Evolutionary conservation across 1,140 invertebrate genomes (phyloP), one percentile per base, ranked within the genome.

Genomic region (Halictus rubicundus): DNA sequence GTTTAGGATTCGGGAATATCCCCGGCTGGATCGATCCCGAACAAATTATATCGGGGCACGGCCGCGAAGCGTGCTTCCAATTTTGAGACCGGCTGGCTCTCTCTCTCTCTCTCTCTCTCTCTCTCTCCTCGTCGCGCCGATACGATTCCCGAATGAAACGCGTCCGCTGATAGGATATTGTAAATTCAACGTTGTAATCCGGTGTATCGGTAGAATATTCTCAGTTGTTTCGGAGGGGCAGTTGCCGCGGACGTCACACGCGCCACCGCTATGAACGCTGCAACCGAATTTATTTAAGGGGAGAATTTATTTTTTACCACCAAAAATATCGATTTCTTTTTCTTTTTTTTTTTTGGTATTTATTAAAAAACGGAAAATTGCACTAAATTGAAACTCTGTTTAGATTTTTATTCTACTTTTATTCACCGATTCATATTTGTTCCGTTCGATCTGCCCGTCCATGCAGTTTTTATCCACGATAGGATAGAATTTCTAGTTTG

Each of bases 1-100:
- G 83, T 82, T 84, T 82, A 80, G 71, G 71, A 71, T 70, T 82
- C 65, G 49, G 57, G 68, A 79, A 74, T 79, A 60, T 42, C n/a
- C 60, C 37, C 21, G 42, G 37, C 1, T 8, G 59, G 54, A 70
- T 79, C 65, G 73, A 77, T 69, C 25, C 49, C 4, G 73, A 77
- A 77, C 72, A 70, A 80, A 80, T 80, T 80, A 77, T 80, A 57
- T 65, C 65, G 10, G 32, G 5, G 37, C 14, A 39, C 32, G n/a
- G 39, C 2, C 23, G 14, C 16, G 23, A 21, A 21, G 46, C 46
- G 12, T 65, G 76, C 49, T 64, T 72, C 49, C 60, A 72, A 78
- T 78, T 78, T 65, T 65, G 42, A 72, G 61, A 57, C 25, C 32
- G 0, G 14, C 27, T 25, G 8, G 42, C 42, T 42, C 42, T 42